Percentiles rank a stretch among this genome's conserved stretches.
Conservation (phyloP, 1,140 invertebrate species). For the Phenacoccus solenopsis region DNA sequence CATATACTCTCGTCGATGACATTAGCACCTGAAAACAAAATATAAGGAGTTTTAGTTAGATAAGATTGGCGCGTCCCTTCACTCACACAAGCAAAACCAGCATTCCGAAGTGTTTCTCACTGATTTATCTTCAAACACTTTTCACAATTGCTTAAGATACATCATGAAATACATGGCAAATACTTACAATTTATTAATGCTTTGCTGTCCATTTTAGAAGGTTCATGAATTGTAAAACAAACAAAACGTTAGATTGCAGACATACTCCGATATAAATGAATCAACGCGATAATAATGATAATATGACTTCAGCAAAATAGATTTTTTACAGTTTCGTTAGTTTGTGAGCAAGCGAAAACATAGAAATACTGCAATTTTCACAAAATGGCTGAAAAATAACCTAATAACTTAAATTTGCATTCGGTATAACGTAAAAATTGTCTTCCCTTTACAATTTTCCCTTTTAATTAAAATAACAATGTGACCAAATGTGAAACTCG, state of each 20-base stretch:
- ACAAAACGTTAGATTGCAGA: background rate
- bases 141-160: too few species aligned
- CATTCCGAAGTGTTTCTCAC: too few species aligned
- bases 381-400: conserved; percentile 11
- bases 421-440: background rate
- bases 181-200: background rate
- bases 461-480: too few species aligned
- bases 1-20: background rate
- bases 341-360: background rate
- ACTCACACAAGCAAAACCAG: too few species aligned
- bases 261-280: background rate
- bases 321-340: background rate
- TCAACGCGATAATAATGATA: background rate
- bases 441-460: background rate
- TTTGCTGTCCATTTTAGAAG: background rate
- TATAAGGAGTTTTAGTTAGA: too few species aligned
- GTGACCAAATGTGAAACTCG: too few species aligned
- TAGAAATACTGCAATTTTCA: background rate
- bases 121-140: too few species aligned
- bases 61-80: too few species aligned
- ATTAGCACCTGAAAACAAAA: background rate
- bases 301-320: background rate
- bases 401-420: background rate
- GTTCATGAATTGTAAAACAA: background rate
- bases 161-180: too few species aligned